Evolutionary conservation across 2,797 vertebrate species (phyloP), one percentile per base, ranked within the genome.

Genomic region (Acanthurus tractus): DNA sequence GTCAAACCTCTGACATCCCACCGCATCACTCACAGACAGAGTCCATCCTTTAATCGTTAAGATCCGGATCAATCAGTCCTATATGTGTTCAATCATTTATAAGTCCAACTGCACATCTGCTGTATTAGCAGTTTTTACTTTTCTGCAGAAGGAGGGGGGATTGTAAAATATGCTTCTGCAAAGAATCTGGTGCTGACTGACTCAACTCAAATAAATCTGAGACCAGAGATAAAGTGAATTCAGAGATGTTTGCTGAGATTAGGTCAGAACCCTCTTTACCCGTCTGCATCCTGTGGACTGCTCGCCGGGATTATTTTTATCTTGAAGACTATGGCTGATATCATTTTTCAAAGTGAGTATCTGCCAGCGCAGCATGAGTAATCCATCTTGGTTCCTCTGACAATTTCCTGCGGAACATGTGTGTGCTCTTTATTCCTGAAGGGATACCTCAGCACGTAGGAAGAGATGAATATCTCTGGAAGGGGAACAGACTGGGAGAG

Each of bases 341-440:
- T 94, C 91, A 93, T 96, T 95, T 95, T 93, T 96, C 94, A 96
- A 93, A 95, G 93, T 87, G 90, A 87, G 92, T 94, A 93, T 95
- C 86, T 50, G 90, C 94, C 87, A 90, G 92, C 89, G 50, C 94
- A 95, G 94, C 94, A 93, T 72, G 81, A 90, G 94, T 95, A 94
- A 96, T 96, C 94, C 92, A 95, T 95, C 95, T 95, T 94, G 88
- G 92, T 93, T 93, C 92, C 91, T 90, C 89, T 85, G 90, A 93
- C 94, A 93, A 94, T 94, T 94, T 95, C 87, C 84, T 79, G 82
- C 80, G 77, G 84, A 93, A 94, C 93, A 92, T 86, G 91, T 91
- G 92, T 94, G 93, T 93, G 91, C 88, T 92, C 90, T 92, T 93
- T 94, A 94, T 94, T 93, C 94, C 94, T 94, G 81, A 86, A 94